Percentiles rank a stretch among this genome's conserved stretches.
These are phyloP conservation scores for Habropoda laboriosa DNA, from an alignment of 1,140 invertebrate species.

Conservation along the genomic window DNA sequence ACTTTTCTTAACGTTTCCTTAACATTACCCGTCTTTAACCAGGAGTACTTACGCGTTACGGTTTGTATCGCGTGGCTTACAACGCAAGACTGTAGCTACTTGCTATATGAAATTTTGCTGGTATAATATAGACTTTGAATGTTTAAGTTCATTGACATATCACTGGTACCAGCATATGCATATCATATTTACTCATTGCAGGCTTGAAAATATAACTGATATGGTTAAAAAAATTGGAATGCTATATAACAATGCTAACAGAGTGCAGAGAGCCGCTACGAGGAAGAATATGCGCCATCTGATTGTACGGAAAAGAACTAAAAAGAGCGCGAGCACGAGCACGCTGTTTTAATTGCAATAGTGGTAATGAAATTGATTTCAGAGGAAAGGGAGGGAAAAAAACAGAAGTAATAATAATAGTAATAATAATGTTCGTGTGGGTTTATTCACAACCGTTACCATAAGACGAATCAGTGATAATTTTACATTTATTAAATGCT, in stretches of 20 bases:
- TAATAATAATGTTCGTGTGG: conserved; percentile 55
- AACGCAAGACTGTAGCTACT: neutral
- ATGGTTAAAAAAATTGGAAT: neutral
- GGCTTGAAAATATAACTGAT: neutral
- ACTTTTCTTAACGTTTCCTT: neutral
- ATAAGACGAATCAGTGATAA: conserved; percentile 51
- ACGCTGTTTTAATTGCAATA: neutral
- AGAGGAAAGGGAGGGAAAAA: neutral
- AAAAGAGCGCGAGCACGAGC: neutral
- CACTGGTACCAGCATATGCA: neutral
- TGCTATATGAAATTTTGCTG: neutral
- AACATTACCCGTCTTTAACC: neutral
- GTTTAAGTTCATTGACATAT: neutral
- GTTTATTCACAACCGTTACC: conserved; percentile 65
- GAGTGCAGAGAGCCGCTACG: neutral
- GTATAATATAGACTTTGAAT: neutral
- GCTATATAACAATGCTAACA: neutral
- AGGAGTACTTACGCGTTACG: neutral
- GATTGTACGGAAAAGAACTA: neutral
- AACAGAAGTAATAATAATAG: neutral
- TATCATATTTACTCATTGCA: neutral
- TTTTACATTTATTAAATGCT: conserved; percentile 61
- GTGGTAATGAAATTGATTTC: neutral
- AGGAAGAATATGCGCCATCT: neutral
- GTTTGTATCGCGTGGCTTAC: neutral